phyloP scores from a whole-genome alignment of 2,888 invertebrate species.

The Hoplodrina blanda region DNA sequence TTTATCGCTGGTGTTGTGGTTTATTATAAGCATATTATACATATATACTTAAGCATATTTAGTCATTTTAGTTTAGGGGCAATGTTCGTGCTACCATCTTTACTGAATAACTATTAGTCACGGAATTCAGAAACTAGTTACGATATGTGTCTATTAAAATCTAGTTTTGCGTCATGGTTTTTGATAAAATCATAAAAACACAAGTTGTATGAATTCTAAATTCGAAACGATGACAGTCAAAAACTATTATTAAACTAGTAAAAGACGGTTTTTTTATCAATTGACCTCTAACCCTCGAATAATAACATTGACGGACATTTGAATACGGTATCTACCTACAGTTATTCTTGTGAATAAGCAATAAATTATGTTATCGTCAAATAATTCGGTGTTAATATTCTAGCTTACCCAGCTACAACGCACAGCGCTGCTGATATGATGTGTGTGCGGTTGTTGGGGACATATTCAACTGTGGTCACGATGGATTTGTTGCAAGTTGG shows the following conservation, averaged over 20 bases:
- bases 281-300: constrained; percentile 40
- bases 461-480: constrained; percentile 84
- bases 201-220: constrained; percentile 8
- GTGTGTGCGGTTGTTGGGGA: constrained; percentile 86
- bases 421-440: constrained; percentile 86
- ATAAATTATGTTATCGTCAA: constrained; percentile 14
- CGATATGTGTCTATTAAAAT: constrained; percentile 36
- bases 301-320: constrained; percentile 29
- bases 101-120: constrained; percentile 44
- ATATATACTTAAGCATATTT: neutral
- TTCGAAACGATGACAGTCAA: neutral
- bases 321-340: constrained; percentile 8
- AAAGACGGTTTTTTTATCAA: constrained; percentile 39
- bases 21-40: neutral
- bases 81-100: constrained; percentile 4
- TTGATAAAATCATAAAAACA: constrained; percentile 7
- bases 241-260: constrained; percentile 22
- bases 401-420: constrained; percentile 83
- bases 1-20: neutral
- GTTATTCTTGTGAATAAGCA: constrained; percentile 20
- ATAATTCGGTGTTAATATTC: neutral
- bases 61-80: constrained; percentile 10
- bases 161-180: constrained; percentile 46
- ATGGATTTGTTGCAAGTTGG: constrained; percentile 82
- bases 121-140: constrained; percentile 32